A percentile compares a stretch with the other conserved stretches of the same genome.
Evolutionary conservation across 2,888 invertebrate species (phyloP).

Genomic region (Eilema caniola): DNA sequence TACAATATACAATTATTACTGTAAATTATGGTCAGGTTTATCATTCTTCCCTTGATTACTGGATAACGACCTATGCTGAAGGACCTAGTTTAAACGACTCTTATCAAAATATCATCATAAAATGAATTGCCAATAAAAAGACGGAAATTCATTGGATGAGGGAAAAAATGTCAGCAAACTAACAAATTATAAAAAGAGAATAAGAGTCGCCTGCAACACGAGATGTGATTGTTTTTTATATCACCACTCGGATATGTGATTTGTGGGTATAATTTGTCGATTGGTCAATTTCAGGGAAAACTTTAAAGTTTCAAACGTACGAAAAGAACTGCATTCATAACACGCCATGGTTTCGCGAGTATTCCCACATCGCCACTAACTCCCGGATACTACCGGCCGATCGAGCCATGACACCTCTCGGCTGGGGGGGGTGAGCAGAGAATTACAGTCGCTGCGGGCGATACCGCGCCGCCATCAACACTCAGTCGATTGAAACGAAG

Average conservation of each 20-base stretch:
- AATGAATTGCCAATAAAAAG: not conserved
- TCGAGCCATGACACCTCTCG: conserved; percentile 1
- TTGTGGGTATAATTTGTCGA: too few species aligned
- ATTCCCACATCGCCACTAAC: not conserved
- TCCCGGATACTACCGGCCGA: not conserved
- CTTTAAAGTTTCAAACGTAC: too few species aligned
- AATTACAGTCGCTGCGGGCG: conserved; percentile 14
- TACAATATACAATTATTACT: not conserved
- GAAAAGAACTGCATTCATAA: not conserved
- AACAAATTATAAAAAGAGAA: not conserved
- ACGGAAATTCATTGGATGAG: not conserved
- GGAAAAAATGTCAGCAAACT: not conserved
- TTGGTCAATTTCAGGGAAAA: too few species aligned
- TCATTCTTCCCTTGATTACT: not conserved
- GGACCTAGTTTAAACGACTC: not conserved
- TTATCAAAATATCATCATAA: not conserved
- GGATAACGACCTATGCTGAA: not conserved
- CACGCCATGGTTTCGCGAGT: not conserved
- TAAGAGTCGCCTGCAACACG: too few species aligned
- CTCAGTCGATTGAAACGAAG: conserved; percentile 12
- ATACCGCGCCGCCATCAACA: not conserved
- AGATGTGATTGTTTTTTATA: not conserved
- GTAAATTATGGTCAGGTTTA: not conserved
- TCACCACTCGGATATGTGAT: not conserved
- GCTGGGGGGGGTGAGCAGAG: conserved; percentile 5